phyloP scores from a whole-genome alignment of 2,113 vertebrate species.

The Eonycteris spelaea region DNA sequence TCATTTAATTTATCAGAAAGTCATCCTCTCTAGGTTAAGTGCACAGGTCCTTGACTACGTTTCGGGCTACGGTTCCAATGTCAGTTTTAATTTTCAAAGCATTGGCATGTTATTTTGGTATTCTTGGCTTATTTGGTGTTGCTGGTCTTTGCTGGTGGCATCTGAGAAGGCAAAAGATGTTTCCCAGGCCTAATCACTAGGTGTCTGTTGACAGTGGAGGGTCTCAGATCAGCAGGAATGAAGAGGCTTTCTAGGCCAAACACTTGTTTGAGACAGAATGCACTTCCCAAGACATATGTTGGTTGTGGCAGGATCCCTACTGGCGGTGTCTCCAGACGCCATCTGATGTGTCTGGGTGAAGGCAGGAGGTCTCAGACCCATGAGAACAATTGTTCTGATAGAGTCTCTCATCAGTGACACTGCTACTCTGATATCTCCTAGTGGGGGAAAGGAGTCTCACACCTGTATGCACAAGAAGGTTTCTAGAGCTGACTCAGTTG shows the following conservation, averaged over 20 bases:
- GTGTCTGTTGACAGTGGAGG: no score
- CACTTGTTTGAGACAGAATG: not conserved
- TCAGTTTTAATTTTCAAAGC: not conserved
- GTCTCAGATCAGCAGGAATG: not conserved
- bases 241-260: not conserved
- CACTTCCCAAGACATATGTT: not conserved
- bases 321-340: not conserved
- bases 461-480: not conserved
- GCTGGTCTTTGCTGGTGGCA: not conserved
- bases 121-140: not conserved
- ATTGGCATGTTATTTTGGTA: not conserved
- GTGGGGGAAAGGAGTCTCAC: not conserved
- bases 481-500: not conserved
- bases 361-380: not conserved
- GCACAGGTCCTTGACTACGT: not conserved
- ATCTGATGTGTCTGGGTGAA: not conserved
- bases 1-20: not conserved
- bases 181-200: not conserved
- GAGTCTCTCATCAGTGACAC: not conserved
- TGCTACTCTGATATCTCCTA: not conserved
- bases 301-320: not conserved
- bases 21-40: not conserved
- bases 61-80: not conserved
- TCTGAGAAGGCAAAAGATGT: not conserved
- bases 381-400: not conserved